A percentile compares a stretch with the other conserved stretches of the same genome.
Conservation (phyloP, 2,113 vertebrate species). For the Mugil cephalus region DNA sequence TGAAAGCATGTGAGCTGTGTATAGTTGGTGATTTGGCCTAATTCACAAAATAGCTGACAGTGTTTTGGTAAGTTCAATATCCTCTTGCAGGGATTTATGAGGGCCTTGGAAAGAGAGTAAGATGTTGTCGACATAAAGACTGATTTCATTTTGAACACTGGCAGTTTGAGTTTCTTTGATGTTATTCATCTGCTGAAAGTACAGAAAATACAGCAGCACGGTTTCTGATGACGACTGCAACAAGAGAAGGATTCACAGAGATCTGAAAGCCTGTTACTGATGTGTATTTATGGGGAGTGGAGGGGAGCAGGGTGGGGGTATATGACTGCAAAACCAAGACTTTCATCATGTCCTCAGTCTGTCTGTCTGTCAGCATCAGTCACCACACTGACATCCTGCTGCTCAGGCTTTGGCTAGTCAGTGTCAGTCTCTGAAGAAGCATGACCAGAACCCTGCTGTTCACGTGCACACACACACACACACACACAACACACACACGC, state of each 20-base stretch:
- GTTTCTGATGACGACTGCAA: slow-evolving; percentile 21
- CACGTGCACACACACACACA: neutral
- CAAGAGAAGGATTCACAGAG: neutral
- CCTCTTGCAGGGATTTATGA: slow-evolving; percentile 26
- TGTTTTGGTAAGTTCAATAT: slow-evolving; percentile 12
- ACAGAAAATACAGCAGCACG: slow-evolving; percentile 8
- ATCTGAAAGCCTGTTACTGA: slow-evolving; percentile 16
- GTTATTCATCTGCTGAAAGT: slow-evolving; percentile 20
- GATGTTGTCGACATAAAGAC: slow-evolving; percentile 41
- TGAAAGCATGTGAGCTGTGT: neutral
- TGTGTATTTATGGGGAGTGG: slow-evolving; percentile 4
- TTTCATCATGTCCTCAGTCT: slow-evolving; percentile 27
- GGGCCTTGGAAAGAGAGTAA: slow-evolving; percentile 20
- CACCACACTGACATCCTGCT: slow-evolving; percentile 3
- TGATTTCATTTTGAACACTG: slow-evolving; percentile 33
- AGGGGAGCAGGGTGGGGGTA: neutral
- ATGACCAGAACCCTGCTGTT: slow-evolving; percentile 15
- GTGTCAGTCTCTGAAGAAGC: slow-evolving; percentile 5
- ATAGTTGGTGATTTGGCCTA: slow-evolving; percentile 14
- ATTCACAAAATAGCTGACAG: neutral
- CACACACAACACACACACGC: neutral
- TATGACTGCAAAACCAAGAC: slow-evolving; percentile 3
- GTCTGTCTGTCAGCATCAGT: slow-evolving; percentile 36
- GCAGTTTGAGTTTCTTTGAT: slow-evolving; percentile 33
- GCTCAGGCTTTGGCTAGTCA: slow-evolving; percentile 29